These are phyloP conservation scores for Tragelaphus strepsiceros DNA, from an alignment of 2,113 vertebrate genomes.

Conservation along the genomic window DNA sequence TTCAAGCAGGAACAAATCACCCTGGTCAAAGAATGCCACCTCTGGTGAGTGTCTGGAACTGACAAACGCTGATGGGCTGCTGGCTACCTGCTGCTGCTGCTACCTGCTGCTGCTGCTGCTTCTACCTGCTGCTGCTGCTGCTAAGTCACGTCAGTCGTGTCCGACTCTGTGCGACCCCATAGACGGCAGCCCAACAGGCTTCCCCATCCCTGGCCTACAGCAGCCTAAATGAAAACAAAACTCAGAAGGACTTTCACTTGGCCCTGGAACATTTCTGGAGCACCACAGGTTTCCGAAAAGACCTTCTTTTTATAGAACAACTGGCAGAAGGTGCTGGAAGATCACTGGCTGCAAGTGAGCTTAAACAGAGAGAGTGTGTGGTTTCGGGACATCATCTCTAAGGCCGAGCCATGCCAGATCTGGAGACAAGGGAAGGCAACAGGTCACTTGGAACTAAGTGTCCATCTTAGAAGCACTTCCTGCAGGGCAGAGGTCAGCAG, in stretches of 20 bases:
- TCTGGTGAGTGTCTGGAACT: no score
- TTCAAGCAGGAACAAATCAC: not conserved
- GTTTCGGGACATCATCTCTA: not conserved
- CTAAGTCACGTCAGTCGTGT: no score
- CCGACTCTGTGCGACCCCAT: rapidly evolving
- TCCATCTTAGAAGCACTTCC: not conserved
- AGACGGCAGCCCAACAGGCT: no score
- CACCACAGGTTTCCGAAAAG: not conserved
- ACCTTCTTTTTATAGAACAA: not conserved
- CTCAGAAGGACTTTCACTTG: not conserved
- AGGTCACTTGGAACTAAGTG: not conserved
- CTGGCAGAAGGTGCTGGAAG: not conserved
- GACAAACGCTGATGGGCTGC: not conserved
- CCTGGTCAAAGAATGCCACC: not conserved
- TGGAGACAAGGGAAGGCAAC: no score
- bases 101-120: no score
- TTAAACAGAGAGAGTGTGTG: not conserved
- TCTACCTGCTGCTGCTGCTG: no score
- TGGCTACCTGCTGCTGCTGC: not conserved
- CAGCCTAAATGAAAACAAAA: not conserved
- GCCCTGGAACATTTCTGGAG: not conserved
- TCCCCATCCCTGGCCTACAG: not conserved
- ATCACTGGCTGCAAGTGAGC: not conserved
- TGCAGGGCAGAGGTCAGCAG: not conserved
- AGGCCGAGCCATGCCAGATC: not conserved